Conservation (phyloP, 2,888 invertebrate species). For the Villa cingulata region DNA sequence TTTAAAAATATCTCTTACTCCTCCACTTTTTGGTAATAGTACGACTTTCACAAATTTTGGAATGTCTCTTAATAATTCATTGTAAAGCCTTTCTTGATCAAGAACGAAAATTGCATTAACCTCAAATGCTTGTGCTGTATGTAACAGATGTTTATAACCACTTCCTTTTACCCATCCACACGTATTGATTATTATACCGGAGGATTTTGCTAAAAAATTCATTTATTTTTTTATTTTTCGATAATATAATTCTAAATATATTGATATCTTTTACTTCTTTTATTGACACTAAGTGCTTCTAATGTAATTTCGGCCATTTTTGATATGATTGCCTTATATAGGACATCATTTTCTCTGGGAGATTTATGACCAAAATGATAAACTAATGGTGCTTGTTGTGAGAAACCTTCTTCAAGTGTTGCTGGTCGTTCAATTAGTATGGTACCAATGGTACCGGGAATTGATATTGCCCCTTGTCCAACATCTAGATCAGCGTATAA, state of each 20-base stretch:
- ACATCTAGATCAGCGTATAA: conserved; percentile 92
- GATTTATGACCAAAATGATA: conserved; percentile 85
- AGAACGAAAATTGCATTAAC: conserved; percentile 90
- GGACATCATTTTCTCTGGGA: conserved; percentile 60
- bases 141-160: conserved; percentile 76
- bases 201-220: conserved; percentile 48
- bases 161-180: conserved; percentile 93
- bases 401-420: conserved; percentile 88
- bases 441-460: conserved; percentile 86
- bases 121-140: conserved; percentile 87
- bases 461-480: conserved; percentile 83
- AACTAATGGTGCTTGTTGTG: conserved; percentile 81
- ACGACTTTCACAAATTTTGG: conserved; percentile 87
- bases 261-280: conserved; percentile 70
- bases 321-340: conserved; percentile 72
- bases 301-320: conserved; percentile 75
- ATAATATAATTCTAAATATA: too few species aligned
- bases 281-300: conserved; percentile 72
- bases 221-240: too few species aligned
- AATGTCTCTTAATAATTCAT: conserved; percentile 85
- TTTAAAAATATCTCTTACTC: conserved; percentile 46
- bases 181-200: conserved; percentile 92
- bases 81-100: conserved; percentile 92
- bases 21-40: conserved; percentile 89
- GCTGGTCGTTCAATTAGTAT: conserved; percentile 84